Evolutionary conservation across 30 jellyfish, hydroid and myxozoan genomes (phyloP).

Genomic region (Turritopsis dohrnii): DNA sequence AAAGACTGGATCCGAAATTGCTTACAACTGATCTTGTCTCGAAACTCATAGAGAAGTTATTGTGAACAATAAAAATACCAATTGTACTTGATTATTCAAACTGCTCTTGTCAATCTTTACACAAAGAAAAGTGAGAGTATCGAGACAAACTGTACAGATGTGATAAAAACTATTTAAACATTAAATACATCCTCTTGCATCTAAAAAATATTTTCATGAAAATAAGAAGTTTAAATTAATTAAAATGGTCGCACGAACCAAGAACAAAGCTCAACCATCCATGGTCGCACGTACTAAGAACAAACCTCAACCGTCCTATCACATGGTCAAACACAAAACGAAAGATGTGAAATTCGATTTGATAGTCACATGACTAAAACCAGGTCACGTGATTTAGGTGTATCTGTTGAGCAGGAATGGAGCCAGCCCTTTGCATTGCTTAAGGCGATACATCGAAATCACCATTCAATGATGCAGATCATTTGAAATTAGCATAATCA

Average conservation of each 20-base stretch:
- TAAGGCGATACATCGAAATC: background rate
- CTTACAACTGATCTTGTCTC: background rate
- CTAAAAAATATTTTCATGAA: background rate
- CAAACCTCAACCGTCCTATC: background rate
- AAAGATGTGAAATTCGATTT: too few relatives aligned
- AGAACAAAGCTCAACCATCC: too few relatives aligned
- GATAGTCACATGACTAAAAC: background rate
- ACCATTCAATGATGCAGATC: too few relatives aligned
- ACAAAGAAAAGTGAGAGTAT: background rate
- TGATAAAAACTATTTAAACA: background rate
- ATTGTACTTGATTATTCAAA: too few relatives aligned
- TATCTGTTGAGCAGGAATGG: background rate
- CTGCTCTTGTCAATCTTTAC: too few relatives aligned
- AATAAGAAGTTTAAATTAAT: too few relatives aligned
- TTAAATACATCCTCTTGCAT: background rate
- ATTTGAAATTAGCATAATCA: conserved; percentile 81
- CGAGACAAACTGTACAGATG: background rate
- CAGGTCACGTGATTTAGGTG: background rate
- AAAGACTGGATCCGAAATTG: background rate
- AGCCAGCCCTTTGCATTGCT: background rate
- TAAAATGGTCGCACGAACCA: too few relatives aligned
- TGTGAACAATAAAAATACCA: too few relatives aligned
- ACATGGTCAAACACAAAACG: background rate
- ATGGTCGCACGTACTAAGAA: background rate
- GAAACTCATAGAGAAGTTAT: too few relatives aligned